Evolutionary conservation across 2,888 invertebrate genomes (phyloP), one percentile per base, ranked within the genome.

Genomic region (Apamea monoglypha): DNA sequence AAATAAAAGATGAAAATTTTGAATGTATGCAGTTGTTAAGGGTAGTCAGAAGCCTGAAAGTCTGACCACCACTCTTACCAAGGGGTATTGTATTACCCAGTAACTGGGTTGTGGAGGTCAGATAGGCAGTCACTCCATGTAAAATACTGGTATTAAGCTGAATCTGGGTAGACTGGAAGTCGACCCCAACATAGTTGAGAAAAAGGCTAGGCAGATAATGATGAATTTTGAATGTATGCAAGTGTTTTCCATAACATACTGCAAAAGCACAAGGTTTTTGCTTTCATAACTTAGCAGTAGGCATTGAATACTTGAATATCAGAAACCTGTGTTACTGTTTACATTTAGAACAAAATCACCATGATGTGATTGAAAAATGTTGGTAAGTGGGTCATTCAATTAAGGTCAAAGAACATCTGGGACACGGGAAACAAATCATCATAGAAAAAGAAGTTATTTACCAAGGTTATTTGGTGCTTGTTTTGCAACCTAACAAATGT

Each of bases 361-460:
- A 74, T 74, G n/a, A 63, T 50, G 32, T 68, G 61, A 76, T 56
- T 82, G 81, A 53, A 64, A 14, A 18, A 6, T 40, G 7, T 40
- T 70, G 4, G 18, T 70, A 87, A 76, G n/a, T 87, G 53, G 74
- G 80, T 71, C 71, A 80, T 32, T 68, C 44, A 76, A 84, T 85
- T 84, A 68, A 79, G 85, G 76, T 61, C 84, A 73, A 5, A 40
- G 16, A 69, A 75, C 18, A 71, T 66, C 6, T 76, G 3, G n/a
- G 14, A 25, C 44, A 74, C 32, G 36, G 25, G 25, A 68, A 63
- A 12, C 12, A 71, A 50, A 59, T 29, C 12, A 67, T 61, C 3
- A 56, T 25, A 73, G n/a, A 56, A 56, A 10, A 2, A 44, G 5
- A 16, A 50, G 32, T 32, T 56, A n/a, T n/a, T n/a, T n/a, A n/a